Evolutionary conservation across 2,113 vertebrate species (phyloP), one percentile per base, ranked within the genome.

Genomic region (Hippocampus comes): DNA sequence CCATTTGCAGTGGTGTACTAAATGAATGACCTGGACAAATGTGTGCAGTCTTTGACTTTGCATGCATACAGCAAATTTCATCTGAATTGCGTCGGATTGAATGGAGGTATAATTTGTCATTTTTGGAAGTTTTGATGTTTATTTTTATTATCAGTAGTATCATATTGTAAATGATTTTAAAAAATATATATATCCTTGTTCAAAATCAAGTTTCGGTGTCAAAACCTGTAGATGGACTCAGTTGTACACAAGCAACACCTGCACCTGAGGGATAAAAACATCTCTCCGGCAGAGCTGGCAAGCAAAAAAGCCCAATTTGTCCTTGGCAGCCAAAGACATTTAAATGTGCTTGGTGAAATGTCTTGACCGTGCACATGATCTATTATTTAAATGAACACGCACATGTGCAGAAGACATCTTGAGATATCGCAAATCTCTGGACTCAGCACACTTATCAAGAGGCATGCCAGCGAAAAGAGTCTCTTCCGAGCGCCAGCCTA

Each of bases 381-480:
- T 49, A 4, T 64, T 64, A n/a, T 64, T 64, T 64, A 64, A 30
- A 77, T 75, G 59, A 76, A 75, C 73, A 66, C 72, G 64, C 63
- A 56, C 67, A 30, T 56, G 67, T 68, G 46, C 27, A 4, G 46
- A 0, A 38, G 53, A 71, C 59, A 76, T 42, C 20, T 27, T 55
- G 11, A 76, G 8, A 46, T 64, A 63, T 67, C 78, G 70, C 71
- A 77, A 68, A 83, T 72, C 56, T 51, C 63, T 60, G 65, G 55
- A 76, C 76, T 85, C 82, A 84, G 87, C 78, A 78, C 78, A 77
- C 82, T 82, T 71, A 60, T 66, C 67, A 72, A 76, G 85, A 81
- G 84, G 86, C 70, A 64, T 20, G 30, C 78, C 85, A 75, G 71
- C 61, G 72, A 78, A 80, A 82, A 56, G 55, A 82, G 66, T 69